Base-by-base conservation (phyloP, 2,888 invertebrate genomes). In the Erebia aethiops region DNA sequence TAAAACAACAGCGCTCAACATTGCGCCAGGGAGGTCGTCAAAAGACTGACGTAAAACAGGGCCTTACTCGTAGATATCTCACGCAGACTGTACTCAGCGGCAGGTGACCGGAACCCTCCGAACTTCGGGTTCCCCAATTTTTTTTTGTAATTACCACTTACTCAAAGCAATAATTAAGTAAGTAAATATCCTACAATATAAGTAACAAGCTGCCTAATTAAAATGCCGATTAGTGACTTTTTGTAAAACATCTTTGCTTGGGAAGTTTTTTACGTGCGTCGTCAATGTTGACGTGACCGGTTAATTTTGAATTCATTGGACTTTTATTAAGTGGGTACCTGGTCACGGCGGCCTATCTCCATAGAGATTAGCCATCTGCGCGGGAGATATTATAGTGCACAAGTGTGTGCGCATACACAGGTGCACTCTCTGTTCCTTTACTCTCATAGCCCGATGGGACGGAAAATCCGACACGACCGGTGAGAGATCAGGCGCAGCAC, bases 131-230 rank as follows among this genome's bases (percentile, higher is more conserved):
- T 76, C 77, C 83, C 83, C 81, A 75, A 82, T 82, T 82, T 81
- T 82, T 81, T 82, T 61, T 79, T 26, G 81, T 84, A 84, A 87
- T 85, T 83, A 85, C 81, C 77, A 81, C 77, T 79, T 78, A 76
- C 77, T 78, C 80, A 77, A 82, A 80, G 76, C 79, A 81, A 82
- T 84, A 84, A 87, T 86, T 87, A 86, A 81, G 80, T 82, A 83
- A 85, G 81, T 84, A 84, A 87, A 85, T 84, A 78, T 74, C 77
- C 75, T 74, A 76, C 74, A 77, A 76, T 77, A 80, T 78, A 78
- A 77, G 76, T 79, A 78, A 82, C 81, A 80, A 84, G 82, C 77
- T 80, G 81, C 76, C 82, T 81, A 85, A 87, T 87, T 85, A 86
- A 84, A 69, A 85, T 84, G 73, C 76, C 81, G 81, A 85, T 87